Base-by-base conservation (phyloP, 1,140 invertebrate genomes). In the Musca domestica region DNA sequence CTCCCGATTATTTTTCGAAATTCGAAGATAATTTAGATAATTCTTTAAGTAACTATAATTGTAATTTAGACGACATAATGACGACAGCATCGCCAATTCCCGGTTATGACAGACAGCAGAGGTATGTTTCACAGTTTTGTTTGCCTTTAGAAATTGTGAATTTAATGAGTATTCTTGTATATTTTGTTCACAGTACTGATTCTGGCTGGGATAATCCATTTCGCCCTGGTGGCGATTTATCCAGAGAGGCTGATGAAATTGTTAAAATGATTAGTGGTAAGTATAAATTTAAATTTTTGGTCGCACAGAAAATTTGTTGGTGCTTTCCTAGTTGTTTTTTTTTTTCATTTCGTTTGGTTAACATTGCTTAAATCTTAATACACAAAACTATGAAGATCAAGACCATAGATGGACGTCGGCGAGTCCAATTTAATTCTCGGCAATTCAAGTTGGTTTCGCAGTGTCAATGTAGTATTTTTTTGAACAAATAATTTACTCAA, bases 201-300 rank as follows among this genome's bases (percentile, higher is more conserved):
- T 96, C 92, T 78, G 94, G 94, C 56, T 95, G 95, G 89, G 96
- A 98, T 83, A 98, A 98, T 84, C 95, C 95, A 25, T 98, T 98
- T 86, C 89, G 95, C 81, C 95, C 95, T 5, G 95, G 96, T 75
- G 95, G 95, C 56, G 94, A 98, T 83, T 84, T 98, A 70, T 95
- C 92, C 72, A 88, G 92, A 75, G 96, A 98, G 83, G 95, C 95
- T 17, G 95, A 98, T 81, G 93, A 96, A 83, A 96, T 98, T 73
- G 94, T 98, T 27, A 93, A 95, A 75, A 86, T 95, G 82, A 96
- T 96, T 82, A 95, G 95, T 83, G 93, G 92, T 74, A 82, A 83
- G 69, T 54, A 47, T 17, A 54, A n/a, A n/a, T n/a, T n/a, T n/a
- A n/a, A n/a, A n/a, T n/a, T n/a, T n/a, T n/a, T n/a, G n/a, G n/a